Conservation (phyloP, 2,113 vertebrate species). For the Tringa solitaria region DNA sequence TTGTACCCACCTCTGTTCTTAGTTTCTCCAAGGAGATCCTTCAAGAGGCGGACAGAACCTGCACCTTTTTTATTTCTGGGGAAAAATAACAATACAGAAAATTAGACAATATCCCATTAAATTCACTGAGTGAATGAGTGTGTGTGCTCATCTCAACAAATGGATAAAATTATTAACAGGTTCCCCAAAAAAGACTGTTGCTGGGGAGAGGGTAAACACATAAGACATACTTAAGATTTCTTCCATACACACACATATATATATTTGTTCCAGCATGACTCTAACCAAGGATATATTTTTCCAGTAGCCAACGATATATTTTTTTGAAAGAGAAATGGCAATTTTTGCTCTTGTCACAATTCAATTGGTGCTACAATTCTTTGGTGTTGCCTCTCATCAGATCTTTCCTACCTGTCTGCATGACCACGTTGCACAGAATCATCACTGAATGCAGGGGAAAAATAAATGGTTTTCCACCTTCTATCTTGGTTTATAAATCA, state of each 20-base stretch:
- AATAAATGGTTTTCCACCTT: background rate
- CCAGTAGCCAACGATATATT: background rate
- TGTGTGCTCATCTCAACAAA: background rate
- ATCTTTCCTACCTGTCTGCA: background rate
- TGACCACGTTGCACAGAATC: no score
- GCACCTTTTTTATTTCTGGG: background rate
- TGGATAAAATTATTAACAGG: background rate
- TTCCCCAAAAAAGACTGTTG: background rate
- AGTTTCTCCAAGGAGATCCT: background rate
- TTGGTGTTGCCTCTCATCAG: no score
- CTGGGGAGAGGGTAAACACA: background rate
- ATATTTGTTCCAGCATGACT: background rate
- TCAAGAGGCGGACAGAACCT: no score
- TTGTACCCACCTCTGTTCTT: no score
- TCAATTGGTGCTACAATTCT: no score
- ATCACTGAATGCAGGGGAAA: background rate
- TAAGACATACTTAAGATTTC: background rate
- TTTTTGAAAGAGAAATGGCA: background rate
- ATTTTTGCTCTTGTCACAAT: background rate
- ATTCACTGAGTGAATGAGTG: background rate
- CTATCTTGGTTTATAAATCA: background rate
- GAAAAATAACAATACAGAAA: background rate
- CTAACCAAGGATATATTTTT: background rate
- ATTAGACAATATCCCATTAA: no score
- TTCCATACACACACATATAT: no score